Conservation (phyloP, 2,797 vertebrate species). For the Fringilla coelebs region DNA sequence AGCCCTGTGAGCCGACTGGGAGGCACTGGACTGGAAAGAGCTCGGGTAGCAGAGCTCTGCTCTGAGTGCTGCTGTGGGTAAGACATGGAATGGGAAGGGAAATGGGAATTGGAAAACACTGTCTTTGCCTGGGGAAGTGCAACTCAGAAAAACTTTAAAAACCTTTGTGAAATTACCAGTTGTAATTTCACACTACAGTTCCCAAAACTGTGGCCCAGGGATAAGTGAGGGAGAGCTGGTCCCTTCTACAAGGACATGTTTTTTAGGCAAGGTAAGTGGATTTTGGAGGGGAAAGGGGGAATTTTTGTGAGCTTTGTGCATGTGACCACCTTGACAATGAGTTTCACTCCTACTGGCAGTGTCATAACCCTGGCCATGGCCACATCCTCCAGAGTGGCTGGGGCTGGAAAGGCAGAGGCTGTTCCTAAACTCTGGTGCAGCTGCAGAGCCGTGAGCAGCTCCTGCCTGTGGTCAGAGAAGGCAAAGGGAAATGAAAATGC, state of each 20-base stretch:
- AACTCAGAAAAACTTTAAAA: background rate
- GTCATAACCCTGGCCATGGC: background rate
- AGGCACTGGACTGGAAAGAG: background rate
- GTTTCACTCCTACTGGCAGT: background rate
- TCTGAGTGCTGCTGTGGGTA: background rate
- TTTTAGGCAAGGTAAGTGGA: background rate
- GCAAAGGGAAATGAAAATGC: background rate
- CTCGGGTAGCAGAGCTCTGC: background rate
- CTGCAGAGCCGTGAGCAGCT: rapidly evolving
- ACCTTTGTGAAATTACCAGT: background rate
- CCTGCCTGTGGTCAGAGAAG: rapidly evolving
- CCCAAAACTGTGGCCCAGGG: background rate
- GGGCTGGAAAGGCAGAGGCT: background rate
- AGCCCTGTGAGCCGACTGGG: background rate
- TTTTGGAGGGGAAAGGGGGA: background rate
- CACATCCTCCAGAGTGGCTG: rapidly evolving
- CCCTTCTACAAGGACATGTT: background rate
- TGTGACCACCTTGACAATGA: background rate
- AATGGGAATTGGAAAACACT: background rate
- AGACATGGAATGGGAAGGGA: background rate
- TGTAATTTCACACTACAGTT: background rate
- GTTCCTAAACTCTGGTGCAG: background rate
- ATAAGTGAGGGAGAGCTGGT: background rate
- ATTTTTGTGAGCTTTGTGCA: background rate
- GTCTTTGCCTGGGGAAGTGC: background rate